Base-by-base conservation (phyloP, 1,140 invertebrate species). In the Orchesella cincta region DNA sequence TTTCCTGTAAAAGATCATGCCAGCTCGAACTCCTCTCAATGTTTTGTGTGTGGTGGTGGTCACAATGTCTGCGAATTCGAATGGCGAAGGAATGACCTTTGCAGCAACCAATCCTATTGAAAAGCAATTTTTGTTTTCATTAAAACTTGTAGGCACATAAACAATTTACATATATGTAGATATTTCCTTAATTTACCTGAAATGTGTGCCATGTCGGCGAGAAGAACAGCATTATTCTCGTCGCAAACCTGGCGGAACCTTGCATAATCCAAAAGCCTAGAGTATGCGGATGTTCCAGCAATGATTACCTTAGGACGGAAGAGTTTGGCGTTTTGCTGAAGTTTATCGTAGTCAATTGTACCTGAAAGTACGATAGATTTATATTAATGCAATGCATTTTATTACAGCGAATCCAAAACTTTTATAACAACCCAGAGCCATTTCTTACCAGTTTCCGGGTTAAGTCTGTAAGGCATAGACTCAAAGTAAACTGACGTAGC, bases 31-130 rank as follows among this genome's bases (percentile, higher is more conserved):
- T 31, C 83, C 83, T 14, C 82, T 73, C 26, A 99, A 87, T 8
- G 95, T 97, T 84, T 99, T 99, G 86, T 98, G 96, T 0, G 96
- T 98, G 0, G 97, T 99, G 1, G 96, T 97, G 0, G 93, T 93
- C 8, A 99, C 97, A 83, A 99, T 89, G 86, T 99, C 96, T 83
- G 94, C 92, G 57, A 89, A 88, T 76, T 90, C 87, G 85, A 92
- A 92, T 33, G 91, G 91, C 81, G 86, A 87, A 34, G 90, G 88
- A 72, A 88, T 87, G 1, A 90, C 81, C 72, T 86, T 86, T 52
- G 88, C 89, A 39, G 91, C 90, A 1, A 92, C 90, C 14, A 92
- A 82, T 35, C 91, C 91, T 73, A 33, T 29, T 5, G 46, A 73
- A 20, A 46, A 73, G 12, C 12, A 73, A 84, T 75, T 75, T 51